Evolutionary conservation across 2,888 invertebrate species (phyloP).

Genomic region (Orchestes rusci): DNA sequence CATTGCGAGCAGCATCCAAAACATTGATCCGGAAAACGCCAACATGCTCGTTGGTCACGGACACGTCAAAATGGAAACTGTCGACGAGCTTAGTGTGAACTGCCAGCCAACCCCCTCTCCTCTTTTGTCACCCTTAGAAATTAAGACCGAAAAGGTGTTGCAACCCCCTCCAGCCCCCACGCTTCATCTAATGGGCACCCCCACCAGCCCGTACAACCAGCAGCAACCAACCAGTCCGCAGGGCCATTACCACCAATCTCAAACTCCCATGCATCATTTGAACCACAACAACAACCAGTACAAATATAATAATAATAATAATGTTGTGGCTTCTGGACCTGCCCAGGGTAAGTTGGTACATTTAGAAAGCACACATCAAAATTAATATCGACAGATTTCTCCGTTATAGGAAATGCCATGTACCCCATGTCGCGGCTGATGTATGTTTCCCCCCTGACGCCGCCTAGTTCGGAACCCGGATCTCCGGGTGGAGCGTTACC

Average conservation of each 20-base stretch:
- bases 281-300: constrained; percentile 41
- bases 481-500: constrained; percentile 68
- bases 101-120: constrained; percentile 66
- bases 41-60: constrained; percentile 65
- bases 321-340: constrained; percentile 35
- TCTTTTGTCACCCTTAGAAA: constrained; percentile 69
- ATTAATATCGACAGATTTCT: neutral
- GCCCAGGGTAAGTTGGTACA: constrained; percentile 33
- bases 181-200: constrained; percentile 51
- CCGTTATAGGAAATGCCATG: constrained; percentile 39
- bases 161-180: constrained; percentile 45
- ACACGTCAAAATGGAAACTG: constrained; percentile 74
- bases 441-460: constrained; percentile 80
- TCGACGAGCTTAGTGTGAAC: constrained; percentile 49
- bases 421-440: constrained; percentile 55
- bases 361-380: too few relatives aligned
- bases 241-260: constrained; percentile 40
- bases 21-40: constrained; percentile 84
- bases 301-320: constrained; percentile 34
- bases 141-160: constrained; percentile 65
- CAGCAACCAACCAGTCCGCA: constrained; percentile 40
- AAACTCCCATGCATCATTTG: constrained; percentile 37
- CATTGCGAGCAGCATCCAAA: constrained; percentile 83
- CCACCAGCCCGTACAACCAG: constrained; percentile 44
- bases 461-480: constrained; percentile 83